phyloP scores from a whole-genome alignment of 2,797 vertebrate genomes.

The Loris lydekkerianus region DNA sequence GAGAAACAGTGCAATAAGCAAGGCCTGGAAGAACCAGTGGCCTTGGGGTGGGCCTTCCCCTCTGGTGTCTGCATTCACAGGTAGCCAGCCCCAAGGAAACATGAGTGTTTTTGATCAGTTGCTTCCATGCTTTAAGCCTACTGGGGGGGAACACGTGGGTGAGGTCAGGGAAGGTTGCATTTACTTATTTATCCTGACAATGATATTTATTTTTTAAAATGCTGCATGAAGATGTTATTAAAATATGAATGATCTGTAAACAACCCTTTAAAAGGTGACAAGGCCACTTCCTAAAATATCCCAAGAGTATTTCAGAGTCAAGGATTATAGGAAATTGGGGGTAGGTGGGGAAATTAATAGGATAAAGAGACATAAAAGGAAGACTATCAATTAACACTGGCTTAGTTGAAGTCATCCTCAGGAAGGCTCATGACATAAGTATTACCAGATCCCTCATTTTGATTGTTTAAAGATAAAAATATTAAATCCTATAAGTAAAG shows the following conservation, averaged over 20 bases:
- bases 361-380: not conserved
- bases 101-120: not conserved
- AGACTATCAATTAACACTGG: not conserved
- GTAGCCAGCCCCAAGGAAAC: not conserved
- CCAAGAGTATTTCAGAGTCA: not conserved
- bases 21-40: not conserved
- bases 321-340: not conserved
- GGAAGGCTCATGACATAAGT: not conserved
- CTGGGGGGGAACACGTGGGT: not conserved
- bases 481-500: not conserved
- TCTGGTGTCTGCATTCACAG: not conserved
- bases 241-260: slow-evolving; percentile 26
- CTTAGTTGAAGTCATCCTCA: not conserved
- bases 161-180: not conserved
- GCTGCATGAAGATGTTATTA: not conserved
- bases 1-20: too few relatives aligned
- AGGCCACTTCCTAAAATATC: not conserved
- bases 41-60: not conserved
- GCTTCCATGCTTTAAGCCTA: not conserved
- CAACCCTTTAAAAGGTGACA: slow-evolving; percentile 10
- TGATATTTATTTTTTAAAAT: not conserved
- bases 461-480: not conserved
- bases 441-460: not conserved
- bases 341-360: not conserved
- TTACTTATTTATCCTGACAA: not conserved